Evolutionary conservation across 1,140 invertebrate species (phyloP).

Genomic region (Xylocopa sonorina): DNA sequence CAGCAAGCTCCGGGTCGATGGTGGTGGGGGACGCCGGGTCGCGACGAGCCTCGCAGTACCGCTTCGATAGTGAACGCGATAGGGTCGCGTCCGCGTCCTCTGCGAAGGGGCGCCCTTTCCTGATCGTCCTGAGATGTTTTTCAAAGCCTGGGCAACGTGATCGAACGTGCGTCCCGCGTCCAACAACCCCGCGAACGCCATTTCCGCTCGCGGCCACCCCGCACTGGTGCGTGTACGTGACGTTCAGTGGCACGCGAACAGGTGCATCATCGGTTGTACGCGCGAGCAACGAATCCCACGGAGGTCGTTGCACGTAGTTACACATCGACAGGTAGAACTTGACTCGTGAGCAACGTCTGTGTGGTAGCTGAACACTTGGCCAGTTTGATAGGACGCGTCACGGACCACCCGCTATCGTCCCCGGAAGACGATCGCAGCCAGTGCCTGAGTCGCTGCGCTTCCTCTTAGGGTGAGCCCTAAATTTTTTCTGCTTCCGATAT

Average conservation of each 20-base stretch:
- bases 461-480: constrained; percentile 20
- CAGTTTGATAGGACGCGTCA: not conserved
- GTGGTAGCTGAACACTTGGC: not conserved
- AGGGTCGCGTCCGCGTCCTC: not conserved
- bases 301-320: constrained; percentile 15
- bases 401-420: not conserved
- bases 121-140: not conserved
- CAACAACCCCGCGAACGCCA: not conserved
- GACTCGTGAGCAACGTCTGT: not conserved
- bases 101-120: not conserved
- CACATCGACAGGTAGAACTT: not conserved
- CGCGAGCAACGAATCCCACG: constrained; percentile 2
- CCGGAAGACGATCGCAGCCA: not conserved
- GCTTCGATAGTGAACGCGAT: constrained; percentile 64
- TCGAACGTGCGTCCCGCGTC: no score
- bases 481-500: not conserved
- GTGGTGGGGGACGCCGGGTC: constrained; percentile 66
- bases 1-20: constrained; percentile 63
- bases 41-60: constrained; percentile 67
- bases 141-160: not conserved
- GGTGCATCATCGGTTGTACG: not conserved
- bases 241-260: constrained; percentile 13
- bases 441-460: no score
- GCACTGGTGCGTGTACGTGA: not conserved
- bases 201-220: no score